Conservation (phyloP, 2,888 invertebrate genomes). For the Rhogogaster chlorosoma region DNA sequence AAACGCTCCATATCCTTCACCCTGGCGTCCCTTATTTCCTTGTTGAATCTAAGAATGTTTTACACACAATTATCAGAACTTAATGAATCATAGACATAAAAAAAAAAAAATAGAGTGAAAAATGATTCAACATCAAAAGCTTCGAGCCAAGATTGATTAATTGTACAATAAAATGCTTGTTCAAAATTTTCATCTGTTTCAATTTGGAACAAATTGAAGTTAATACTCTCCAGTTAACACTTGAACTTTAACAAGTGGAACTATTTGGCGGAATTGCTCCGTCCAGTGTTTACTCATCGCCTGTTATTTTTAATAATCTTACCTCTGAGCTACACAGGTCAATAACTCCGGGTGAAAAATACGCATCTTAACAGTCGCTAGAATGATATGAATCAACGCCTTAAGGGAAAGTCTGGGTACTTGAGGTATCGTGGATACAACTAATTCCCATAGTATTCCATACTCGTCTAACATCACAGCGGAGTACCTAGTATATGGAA, state of each 20-base stretch:
- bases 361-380: conserved; percentile 81
- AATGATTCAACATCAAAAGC: background rate
- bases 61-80: background rate
- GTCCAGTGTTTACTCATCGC: background rate
- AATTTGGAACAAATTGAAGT: background rate
- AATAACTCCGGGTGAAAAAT: conserved; percentile 78
- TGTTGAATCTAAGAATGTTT: conserved; percentile 74
- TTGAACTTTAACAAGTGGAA: background rate
- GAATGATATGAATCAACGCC: conserved; percentile 84
- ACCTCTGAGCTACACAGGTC: conserved; percentile 79
- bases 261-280: background rate
- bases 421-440: conserved; percentile 74
- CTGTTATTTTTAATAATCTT: conserved; percentile 19
- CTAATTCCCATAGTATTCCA: conserved; percentile 17
- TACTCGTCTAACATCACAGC: background rate
- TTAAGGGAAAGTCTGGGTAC: conserved; percentile 82
- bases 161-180: background rate
- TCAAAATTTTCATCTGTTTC: background rate
- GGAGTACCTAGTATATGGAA: background rate
- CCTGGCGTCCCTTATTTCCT: conserved; percentile 79
- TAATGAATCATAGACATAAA: background rate
- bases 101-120: background rate
- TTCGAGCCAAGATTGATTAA: background rate
- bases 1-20: conserved; percentile 89
- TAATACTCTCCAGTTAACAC: background rate